phyloP scores from a whole-genome alignment of 1,140 invertebrate genomes.

The Drosophila elegans region DNA sequence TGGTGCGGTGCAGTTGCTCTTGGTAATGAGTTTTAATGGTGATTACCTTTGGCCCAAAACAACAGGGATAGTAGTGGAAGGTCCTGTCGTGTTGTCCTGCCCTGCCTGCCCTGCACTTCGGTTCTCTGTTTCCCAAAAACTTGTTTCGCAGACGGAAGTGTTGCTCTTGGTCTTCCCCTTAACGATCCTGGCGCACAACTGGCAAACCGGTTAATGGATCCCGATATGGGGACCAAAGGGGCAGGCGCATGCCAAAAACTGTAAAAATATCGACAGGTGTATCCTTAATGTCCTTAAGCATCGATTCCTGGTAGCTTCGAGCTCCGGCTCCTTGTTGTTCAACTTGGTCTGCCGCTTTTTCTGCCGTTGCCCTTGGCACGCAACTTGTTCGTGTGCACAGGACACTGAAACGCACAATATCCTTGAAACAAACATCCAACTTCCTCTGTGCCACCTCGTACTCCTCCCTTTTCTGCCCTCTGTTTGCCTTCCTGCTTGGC shows the following conservation, averaged over 20 bases:
- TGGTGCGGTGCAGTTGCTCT: constrained; percentile 50
- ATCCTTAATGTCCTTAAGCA: constrained; percentile 79
- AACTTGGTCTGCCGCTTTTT: constrained; percentile 29
- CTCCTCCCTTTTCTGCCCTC: background rate
- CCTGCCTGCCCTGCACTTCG: background rate
- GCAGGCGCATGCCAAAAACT: constrained; percentile 75
- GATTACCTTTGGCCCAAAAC: constrained; percentile 62
- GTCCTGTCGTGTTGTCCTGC: constrained; percentile 39
- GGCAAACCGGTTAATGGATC: constrained; percentile 52
- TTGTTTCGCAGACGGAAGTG: constrained; percentile 51
- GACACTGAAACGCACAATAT: constrained; percentile 67
- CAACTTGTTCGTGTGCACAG: constrained; percentile 69
- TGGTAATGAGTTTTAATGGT: constrained; percentile 82
- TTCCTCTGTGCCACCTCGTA: constrained; percentile 29
- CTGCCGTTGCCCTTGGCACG: constrained; percentile 68
- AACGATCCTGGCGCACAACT: constrained; percentile 45
- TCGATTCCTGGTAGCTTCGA: constrained; percentile 54
- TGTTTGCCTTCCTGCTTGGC: constrained; percentile 36
- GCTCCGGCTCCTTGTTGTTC: background rate
- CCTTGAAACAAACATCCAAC: constrained; percentile 60
- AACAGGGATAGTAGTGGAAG: constrained; percentile 40
- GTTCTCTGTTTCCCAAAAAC: constrained; percentile 21
- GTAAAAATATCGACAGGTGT: constrained; percentile 82
- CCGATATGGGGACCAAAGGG: constrained; percentile 4
- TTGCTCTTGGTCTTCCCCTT: constrained; percentile 34